Conservation (phyloP, 2,888 invertebrate genomes). For the Gasteruption jaculator region DNA sequence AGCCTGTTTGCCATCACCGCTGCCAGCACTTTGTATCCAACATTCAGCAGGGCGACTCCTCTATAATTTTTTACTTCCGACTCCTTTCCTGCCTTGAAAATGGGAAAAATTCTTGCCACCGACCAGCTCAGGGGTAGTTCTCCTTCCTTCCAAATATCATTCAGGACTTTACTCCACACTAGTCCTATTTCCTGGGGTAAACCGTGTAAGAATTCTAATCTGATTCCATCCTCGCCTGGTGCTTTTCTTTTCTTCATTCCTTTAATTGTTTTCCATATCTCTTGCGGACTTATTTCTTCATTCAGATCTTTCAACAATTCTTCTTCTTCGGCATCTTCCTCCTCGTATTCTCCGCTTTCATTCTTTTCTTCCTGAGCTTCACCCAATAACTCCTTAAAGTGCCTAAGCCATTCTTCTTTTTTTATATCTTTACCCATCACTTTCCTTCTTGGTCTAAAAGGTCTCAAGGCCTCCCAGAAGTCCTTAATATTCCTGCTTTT, state of each 20-base stretch:
- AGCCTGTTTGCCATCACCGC: background rate
- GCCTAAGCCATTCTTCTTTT: constrained; percentile 1
- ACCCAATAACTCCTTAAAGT: constrained; percentile 8
- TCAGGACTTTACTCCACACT: too few relatives aligned
- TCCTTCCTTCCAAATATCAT: constrained; percentile 13
- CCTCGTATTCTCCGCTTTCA: too few relatives aligned
- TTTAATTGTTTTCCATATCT: constrained; percentile 4
- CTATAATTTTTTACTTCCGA: constrained; percentile 12
- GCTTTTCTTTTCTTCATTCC: too few relatives aligned
- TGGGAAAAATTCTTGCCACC: constrained; percentile 15
- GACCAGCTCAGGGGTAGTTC: constrained; percentile 8
- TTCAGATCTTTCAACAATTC: constrained; percentile 7
- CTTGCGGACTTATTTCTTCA: constrained; percentile 3
- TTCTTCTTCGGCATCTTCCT: too few relatives aligned
- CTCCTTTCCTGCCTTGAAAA: constrained; percentile 12
- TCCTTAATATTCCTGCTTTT: too few relatives aligned
- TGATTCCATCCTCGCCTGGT: constrained; percentile 13
- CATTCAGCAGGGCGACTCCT: constrained; percentile 14
- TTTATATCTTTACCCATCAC: too few relatives aligned
- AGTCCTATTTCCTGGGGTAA: too few relatives aligned
- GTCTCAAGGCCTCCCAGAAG: too few relatives aligned
- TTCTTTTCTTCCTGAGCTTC: too few relatives aligned
- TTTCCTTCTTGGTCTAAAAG: too few relatives aligned
- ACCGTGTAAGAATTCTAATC: constrained; percentile 10
- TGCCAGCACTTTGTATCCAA: constrained; percentile 13